phyloP scores from a whole-genome alignment of 1,140 invertebrate genomes.

The Zeugodacus cucurbitae region DNA sequence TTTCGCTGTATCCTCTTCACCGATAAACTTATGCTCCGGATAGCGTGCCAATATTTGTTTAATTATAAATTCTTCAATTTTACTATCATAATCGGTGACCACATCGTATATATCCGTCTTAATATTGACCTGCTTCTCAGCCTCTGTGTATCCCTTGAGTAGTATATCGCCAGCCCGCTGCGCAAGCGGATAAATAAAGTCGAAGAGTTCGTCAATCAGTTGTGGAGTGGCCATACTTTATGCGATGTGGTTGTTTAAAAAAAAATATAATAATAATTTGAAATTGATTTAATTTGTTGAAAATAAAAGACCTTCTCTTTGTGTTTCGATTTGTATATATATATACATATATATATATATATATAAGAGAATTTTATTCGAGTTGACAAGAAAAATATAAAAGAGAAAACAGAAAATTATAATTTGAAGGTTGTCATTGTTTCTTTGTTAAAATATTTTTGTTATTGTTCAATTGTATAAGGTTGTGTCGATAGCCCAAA shows the following conservation, averaged over 20 bases:
- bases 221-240: conserved; percentile 50
- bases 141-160: conserved; percentile 69
- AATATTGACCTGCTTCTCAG: conserved; percentile 64
- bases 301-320: too few relatives aligned
- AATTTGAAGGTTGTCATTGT: too few relatives aligned
- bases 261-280: neutral
- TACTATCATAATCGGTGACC: conserved; percentile 85
- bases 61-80: conserved; percentile 82
- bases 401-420: too few relatives aligned
- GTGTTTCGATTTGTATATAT: neutral
- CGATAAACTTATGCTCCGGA: conserved; percentile 85
- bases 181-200: conserved; percentile 68
- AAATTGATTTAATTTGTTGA: neutral
- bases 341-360: too few relatives aligned
- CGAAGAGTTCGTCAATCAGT: conserved; percentile 70
- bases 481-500: too few relatives aligned
- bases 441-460: too few relatives aligned
- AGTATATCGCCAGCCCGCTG: conserved; percentile 58
- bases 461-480: too few relatives aligned
- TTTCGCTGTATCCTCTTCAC: conserved; percentile 79
- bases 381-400: too few relatives aligned
- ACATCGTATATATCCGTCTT: conserved; percentile 79
- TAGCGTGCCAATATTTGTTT: conserved; percentile 73
- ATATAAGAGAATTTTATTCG: too few relatives aligned
- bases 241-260: neutral